Conservation (phyloP, 2,888 invertebrate species). For the Metellina segmentata region DNA sequence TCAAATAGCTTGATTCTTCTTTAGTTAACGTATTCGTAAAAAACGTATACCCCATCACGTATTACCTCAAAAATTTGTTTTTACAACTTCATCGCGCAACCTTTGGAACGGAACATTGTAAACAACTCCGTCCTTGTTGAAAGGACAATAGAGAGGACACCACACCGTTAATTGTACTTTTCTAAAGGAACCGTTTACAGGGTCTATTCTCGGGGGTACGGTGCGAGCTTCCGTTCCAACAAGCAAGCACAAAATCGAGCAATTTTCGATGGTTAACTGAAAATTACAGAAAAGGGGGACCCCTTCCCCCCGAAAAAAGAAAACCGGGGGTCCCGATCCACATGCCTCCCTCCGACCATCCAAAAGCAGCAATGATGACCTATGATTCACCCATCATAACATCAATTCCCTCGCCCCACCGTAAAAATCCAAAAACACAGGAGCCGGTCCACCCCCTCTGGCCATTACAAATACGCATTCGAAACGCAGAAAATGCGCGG, state of each 20-base stretch:
- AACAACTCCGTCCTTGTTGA: neutral
- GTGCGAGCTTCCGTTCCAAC: constrained; percentile 1
- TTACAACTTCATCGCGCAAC: neutral
- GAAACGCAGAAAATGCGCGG: constrained; percentile 56
- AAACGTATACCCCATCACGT: too few relatives aligned
- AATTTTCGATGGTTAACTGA: constrained; percentile 30
- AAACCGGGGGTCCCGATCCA: neutral
- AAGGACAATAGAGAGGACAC: neutral
- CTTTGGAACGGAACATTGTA: neutral
- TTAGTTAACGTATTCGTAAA: too few relatives aligned
- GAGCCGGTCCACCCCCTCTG: constrained; percentile 34
- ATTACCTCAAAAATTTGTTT: neutral
- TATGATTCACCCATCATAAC: constrained; percentile 76
- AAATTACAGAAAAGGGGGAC: neutral
- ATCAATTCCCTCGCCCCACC: constrained; percentile 61
- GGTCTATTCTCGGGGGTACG: constrained; percentile 18
- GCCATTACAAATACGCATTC: constrained; percentile 72
- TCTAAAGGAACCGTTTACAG: neutral
- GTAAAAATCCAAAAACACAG: constrained; percentile 72
- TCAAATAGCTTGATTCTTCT: too few relatives aligned
- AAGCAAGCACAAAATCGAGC: constrained; percentile 20
- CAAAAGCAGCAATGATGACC: constrained; percentile 50
- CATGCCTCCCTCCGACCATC: too few relatives aligned
- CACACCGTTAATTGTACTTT: neutral
- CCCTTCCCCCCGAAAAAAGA: neutral